Evolutionary conservation across 2,113 vertebrate genomes (phyloP).

Genomic region (Chitala chitala): DNA sequence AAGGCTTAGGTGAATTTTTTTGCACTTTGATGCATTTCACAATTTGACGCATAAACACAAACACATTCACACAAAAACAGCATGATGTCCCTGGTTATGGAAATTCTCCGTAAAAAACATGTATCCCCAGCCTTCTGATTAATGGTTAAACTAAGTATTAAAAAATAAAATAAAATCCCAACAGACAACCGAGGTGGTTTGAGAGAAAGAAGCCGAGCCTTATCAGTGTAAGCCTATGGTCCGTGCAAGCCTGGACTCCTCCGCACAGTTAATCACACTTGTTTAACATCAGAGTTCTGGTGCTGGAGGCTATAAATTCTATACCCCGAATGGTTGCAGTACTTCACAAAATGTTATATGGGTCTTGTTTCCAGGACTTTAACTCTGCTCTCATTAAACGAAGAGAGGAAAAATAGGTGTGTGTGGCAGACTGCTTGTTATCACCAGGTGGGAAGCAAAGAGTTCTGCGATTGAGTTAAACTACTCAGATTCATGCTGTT

Average conservation of each 20-base stretch:
- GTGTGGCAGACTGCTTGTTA: slow-evolving; percentile 16
- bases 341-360: slow-evolving; percentile 48
- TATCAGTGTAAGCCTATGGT: slow-evolving; percentile 41
- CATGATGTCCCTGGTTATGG: background rate
- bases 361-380: slow-evolving; percentile 42
- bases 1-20: background rate
- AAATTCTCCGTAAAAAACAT: no score
- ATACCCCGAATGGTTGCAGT: slow-evolving; percentile 40
- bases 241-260: slow-evolving; percentile 41
- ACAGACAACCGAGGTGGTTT: background rate
- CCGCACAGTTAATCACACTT: slow-evolving; percentile 59
- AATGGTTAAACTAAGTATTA: background rate
- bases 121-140: background rate
- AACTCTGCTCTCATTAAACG: slow-evolving; percentile 40
- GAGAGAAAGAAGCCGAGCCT: slow-evolving; percentile 27
- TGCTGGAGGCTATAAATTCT: slow-evolving; percentile 57
- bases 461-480: slow-evolving; percentile 15
- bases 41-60: background rate
- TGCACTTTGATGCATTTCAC: background rate
- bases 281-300: slow-evolving; percentile 59
- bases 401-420: slow-evolving; percentile 18
- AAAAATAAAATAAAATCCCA: background rate
- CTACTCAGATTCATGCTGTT: background rate
- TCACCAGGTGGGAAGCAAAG: slow-evolving; percentile 1
- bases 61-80: background rate